Conservation (phyloP, 2,113 vertebrate species). For the Thomomys bottae region DNA sequence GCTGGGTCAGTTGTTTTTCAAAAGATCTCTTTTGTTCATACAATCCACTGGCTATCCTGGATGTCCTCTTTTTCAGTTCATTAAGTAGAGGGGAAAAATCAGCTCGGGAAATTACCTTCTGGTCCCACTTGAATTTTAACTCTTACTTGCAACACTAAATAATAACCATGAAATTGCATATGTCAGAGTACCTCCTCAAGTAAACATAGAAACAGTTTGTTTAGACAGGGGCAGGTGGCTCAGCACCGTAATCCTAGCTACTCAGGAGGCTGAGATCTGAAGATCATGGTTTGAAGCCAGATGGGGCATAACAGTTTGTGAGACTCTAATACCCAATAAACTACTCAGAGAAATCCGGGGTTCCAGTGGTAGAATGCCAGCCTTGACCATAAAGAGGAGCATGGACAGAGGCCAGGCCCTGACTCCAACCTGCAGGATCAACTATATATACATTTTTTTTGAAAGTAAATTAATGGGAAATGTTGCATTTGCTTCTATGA, state of each 20-base stretch:
- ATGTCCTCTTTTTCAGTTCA: neutral
- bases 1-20: neutral
- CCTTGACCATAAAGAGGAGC: too few species aligned
- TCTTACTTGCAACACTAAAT: neutral
- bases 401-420: too few species aligned
- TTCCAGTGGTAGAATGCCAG: too few species aligned
- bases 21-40: neutral
- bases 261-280: too few species aligned
- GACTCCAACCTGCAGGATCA: too few species aligned
- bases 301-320: too few species aligned
- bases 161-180: neutral
- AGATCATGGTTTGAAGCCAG: too few species aligned
- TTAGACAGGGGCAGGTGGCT: too few species aligned
- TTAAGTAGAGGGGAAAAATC: conserved; percentile 17
- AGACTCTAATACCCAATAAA: too few species aligned
- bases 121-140: conserved; percentile 11
- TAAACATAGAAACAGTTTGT: neutral
- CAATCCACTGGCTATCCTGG: neutral
- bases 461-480: neutral
- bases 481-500: neutral
- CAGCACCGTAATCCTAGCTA: too few species aligned
- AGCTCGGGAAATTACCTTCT: neutral
- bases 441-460: neutral
- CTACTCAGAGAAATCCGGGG: too few species aligned
- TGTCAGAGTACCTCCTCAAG: neutral